A percentile compares a stretch with the other conserved stretches of the same genome.
These are phyloP conservation scores for Ophion slaviceki DNA, from an alignment of 2,888 invertebrate genomes.

Conservation along the genomic window DNA sequence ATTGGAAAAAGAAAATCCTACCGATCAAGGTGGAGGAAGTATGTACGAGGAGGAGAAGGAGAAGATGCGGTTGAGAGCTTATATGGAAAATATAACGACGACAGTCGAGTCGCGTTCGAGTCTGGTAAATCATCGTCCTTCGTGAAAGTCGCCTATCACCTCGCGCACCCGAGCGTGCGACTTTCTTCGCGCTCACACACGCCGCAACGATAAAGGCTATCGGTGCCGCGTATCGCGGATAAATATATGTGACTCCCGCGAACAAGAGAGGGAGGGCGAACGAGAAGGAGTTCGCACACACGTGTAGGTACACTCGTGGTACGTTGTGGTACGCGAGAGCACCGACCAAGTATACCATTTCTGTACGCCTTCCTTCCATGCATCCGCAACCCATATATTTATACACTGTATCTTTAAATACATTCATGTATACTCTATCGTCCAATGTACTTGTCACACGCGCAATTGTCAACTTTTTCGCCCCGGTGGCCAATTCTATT, in stretches of 20 bases:
- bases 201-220: conserved; percentile 10
- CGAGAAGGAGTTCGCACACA: conserved; percentile 1
- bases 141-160: conserved; percentile 67
- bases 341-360: conserved; percentile 32
- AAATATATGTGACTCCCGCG: background rate
- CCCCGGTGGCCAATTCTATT: too few species aligned
- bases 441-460: too few species aligned
- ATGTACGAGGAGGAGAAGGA: too few species aligned
- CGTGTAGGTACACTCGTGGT: conserved; percentile 45
- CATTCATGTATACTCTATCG: background rate
- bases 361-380: conserved; percentile 1
- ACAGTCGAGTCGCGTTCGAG: conserved; percentile 36
- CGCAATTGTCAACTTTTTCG: too few species aligned
- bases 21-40: too few species aligned
- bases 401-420: background rate
- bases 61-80: too few species aligned
- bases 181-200: conserved; percentile 57
- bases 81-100: conserved; percentile 25
- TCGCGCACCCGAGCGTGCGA: conserved; percentile 57
- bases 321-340: conserved; percentile 59
- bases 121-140: conserved; percentile 36
- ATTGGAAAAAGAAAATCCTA: too few species aligned
- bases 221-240: conserved; percentile 8
- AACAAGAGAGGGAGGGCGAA: background rate
- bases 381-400: background rate